Conservation (phyloP, 2,797 vertebrate species). For the Sarcophilus harrisii region DNA sequence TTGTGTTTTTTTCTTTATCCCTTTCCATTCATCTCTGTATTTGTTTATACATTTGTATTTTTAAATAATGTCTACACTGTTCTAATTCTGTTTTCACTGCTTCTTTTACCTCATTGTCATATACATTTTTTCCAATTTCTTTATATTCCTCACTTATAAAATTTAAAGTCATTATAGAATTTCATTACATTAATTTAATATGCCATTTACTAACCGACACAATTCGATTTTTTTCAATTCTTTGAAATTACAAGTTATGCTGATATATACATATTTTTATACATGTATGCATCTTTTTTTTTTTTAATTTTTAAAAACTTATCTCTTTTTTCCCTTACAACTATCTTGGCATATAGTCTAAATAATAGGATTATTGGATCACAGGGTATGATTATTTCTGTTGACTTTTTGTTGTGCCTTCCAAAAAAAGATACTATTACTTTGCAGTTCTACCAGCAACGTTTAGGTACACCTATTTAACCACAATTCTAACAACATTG, state of each 20-base stretch:
- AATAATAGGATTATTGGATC: neutral
- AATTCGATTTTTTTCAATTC: neutral
- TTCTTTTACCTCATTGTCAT: neutral
- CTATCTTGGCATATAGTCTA: neutral
- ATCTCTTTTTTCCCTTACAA: constrained; percentile 15
- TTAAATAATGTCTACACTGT: neutral
- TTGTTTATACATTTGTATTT: neutral
- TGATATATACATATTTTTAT: constrained; percentile 1
- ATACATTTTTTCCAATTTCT: neutral
- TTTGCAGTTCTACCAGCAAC: neutral
- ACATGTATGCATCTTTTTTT: neutral
- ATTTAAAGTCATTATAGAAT: neutral
- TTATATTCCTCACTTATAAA: neutral
- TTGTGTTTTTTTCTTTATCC: neutral
- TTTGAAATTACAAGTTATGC: constrained; percentile 5
- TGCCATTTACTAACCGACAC: neutral
- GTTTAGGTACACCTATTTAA: neutral
- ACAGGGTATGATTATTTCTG: neutral
- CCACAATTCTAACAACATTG: neutral
- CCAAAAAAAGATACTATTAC: neutral
- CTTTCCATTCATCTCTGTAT: neutral
- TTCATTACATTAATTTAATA: neutral
- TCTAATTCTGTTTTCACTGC: neutral
- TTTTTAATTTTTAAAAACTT: neutral
- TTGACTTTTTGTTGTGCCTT: neutral